Base-by-base conservation (phyloP, 2,797 vertebrate genomes). In the Antennarius maculatus region DNA sequence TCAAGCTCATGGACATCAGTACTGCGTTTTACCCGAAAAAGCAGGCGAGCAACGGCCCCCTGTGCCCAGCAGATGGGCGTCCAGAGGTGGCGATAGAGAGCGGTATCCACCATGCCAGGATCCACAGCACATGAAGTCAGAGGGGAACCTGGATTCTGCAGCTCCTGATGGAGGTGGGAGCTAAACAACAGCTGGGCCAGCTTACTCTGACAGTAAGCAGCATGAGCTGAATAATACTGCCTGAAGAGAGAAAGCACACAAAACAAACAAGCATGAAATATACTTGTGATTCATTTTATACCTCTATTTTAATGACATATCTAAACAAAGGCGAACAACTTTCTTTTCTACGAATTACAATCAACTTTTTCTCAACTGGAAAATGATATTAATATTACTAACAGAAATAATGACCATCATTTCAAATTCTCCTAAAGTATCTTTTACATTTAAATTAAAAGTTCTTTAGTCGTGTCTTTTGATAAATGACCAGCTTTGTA, bases 131-230 rank as follows among this genome's bases (percentile, higher is more conserved):
- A 96, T 57, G 90, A 93, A 7, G 92, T 96, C 80, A 97, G 94
- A 7, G 88, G 91, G 76, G 91, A 91, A 64, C 92, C 92, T 69
- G 68, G 84, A 17, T 50, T 68, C 27, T 77, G 83, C 77, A 97
- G 91, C 69, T 93, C 90, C 75, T 86, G 86, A 82, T 98, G 95
- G 61, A 97, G 93, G 71, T 78, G 91, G 84, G 93, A 93, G 52
- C 93, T 93, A 81, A 96, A 98, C 3, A 96, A 77, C 53, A 97
- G 92, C 69, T 96, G 94, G 53, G 96, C 96, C 87, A 97, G 94
- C 80, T 98, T 97, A 91, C 96, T 97, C 46, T 92, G 86, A 53
- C 95, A 94, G 57, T 97, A 98, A 47, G 96, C 95, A 46, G 87
- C 92, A 57, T 96, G 94, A 18, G 95, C 69, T 15, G 95, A 95